Conservation (phyloP, 2,113 vertebrate species). For the Dromaius novaehollandiae region DNA sequence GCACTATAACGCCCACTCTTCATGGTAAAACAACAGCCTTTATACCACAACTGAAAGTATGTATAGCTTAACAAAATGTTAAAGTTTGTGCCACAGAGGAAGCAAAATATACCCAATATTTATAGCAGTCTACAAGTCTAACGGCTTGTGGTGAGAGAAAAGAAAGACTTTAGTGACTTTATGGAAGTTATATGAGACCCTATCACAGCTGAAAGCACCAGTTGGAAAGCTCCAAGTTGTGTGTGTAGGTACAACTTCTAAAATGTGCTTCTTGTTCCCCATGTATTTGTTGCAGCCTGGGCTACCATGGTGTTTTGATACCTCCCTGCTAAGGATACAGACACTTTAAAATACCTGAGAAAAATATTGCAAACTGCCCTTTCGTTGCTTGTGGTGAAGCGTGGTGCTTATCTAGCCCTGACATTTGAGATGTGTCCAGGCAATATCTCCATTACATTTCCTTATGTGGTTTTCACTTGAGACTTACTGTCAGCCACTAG, state of each 20-base stretch:
- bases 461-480: background rate
- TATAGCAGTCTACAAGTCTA: background rate
- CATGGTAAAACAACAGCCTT: background rate
- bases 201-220: background rate
- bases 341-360: background rate
- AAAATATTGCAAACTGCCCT: background rate
- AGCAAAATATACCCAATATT: background rate
- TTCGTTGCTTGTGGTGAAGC: background rate
- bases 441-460: slow-evolving; percentile 1
- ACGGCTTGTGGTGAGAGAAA: background rate
- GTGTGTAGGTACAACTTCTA: background rate
- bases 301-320: background rate
- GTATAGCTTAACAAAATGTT: background rate
- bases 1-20: background rate
- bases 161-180: background rate
- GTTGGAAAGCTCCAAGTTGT: background rate
- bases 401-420: background rate
- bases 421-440: background rate
- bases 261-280: background rate
- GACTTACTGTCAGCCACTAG: background rate
- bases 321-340: background rate
- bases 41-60: background rate
- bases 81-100: background rate
- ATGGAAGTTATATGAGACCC: background rate
- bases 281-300: background rate